Conservation (phyloP, 2,113 vertebrate genomes). For the Myrmecobius fasciatus region DNA sequence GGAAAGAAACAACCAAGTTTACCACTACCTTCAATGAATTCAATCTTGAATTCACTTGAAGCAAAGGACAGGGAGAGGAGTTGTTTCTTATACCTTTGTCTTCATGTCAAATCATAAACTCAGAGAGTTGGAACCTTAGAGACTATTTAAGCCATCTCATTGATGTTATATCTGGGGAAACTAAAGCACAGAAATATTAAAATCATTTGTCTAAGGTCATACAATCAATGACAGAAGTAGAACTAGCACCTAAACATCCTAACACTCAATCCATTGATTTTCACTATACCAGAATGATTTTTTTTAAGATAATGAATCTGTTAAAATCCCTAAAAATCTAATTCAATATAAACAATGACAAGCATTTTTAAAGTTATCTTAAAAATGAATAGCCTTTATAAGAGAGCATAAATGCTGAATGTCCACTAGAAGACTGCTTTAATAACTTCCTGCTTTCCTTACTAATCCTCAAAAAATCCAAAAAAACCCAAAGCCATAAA, state of each 20-base stretch:
- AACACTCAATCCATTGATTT: neutral
- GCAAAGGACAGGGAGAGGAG: neutral
- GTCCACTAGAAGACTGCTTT: neutral
- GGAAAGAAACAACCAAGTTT: constrained; percentile 14
- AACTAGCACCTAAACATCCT: neutral
- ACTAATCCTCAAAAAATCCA: neutral
- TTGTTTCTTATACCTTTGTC: neutral
- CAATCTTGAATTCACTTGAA: constrained; percentile 4
- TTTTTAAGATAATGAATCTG: neutral
- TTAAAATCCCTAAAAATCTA: neutral
- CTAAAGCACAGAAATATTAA: neutral
- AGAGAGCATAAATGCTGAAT: neutral
- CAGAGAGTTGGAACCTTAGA: neutral
- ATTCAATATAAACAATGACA: neutral
- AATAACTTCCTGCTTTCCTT: neutral
- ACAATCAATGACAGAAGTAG: neutral
- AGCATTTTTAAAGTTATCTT: neutral
- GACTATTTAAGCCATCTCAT: neutral
- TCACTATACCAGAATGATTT: neutral
- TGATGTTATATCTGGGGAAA: neutral
- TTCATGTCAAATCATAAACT: neutral
- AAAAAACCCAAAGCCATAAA: too few relatives aligned
- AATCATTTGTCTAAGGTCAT: neutral
- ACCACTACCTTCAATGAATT: neutral
- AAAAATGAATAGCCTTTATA: constrained; percentile 8